phyloP scores from a whole-genome alignment of 2,888 invertebrate genomes.

The Drosophila diplacantha region DNA sequence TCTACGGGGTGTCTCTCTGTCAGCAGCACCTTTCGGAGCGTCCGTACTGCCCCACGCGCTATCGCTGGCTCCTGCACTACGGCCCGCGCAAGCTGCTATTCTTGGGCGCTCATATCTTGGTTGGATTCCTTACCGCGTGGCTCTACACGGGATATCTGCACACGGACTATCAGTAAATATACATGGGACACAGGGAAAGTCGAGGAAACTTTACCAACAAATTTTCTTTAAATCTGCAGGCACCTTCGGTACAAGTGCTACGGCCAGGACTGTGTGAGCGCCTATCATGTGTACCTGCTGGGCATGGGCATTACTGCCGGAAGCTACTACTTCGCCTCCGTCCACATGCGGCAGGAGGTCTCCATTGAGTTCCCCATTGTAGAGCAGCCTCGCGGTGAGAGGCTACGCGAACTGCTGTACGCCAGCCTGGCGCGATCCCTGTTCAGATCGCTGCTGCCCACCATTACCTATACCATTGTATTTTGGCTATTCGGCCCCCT shows the following conservation, averaged over 20 bases:
- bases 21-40: conserved; percentile 83
- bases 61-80: conserved; percentile 82
- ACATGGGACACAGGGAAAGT: too few species aligned
- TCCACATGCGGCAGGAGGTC: conserved; percentile 63
- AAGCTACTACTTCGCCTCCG: conserved; percentile 77
- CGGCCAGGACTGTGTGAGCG: conserved; percentile 80
- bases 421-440: conserved; percentile 81
- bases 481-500: conserved; percentile 82
- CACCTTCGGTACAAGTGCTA: conserved; percentile 58
- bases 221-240: conserved; percentile 28
- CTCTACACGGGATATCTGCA: conserved; percentile 83
- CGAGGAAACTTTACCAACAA: neutral
- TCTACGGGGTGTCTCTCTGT: conserved; percentile 85
- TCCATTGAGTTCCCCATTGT: conserved; percentile 84
- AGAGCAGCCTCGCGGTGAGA: conserved; percentile 78
- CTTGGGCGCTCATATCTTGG: conserved; percentile 80
- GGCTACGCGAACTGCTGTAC: conserved; percentile 82
- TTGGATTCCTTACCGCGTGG: conserved; percentile 84
- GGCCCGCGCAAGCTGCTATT: conserved; percentile 81
- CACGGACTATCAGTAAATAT: conserved; percentile 79
- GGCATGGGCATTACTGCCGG: conserved; percentile 85
- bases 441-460: conserved; percentile 81
- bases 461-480: conserved; percentile 80
- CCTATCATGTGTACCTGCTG: conserved; percentile 83
- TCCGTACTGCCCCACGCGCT: conserved; percentile 83